A percentile compares a stretch with the other conserved stretches of the same genome.
Conservation (phyloP, 2,888 invertebrate species). For the Drosophila eohydei region DNA sequence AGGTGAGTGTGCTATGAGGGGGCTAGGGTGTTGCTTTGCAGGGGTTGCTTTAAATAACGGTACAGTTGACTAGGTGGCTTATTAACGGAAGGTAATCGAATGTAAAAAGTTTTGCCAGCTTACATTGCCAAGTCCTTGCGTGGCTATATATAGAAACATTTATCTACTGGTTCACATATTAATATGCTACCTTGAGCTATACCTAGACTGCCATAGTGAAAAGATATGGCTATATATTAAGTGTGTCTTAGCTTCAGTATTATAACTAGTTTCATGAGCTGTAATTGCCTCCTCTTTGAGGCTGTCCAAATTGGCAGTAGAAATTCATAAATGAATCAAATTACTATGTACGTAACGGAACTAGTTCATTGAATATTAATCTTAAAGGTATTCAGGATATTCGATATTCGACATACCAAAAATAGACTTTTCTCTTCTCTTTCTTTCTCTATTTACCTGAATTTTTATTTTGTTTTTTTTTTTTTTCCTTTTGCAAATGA, state of each 20-base stretch:
- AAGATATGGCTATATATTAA: too few relatives aligned
- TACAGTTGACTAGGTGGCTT: slow-evolving; percentile 8
- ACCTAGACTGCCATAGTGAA: too few relatives aligned
- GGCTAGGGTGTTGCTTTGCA: background rate
- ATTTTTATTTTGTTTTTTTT: background rate
- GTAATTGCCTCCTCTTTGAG: background rate
- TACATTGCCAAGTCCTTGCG: too few relatives aligned
- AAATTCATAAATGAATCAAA: background rate
- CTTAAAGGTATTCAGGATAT: background rate
- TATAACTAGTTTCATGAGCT: background rate
- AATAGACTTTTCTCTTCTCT: background rate
- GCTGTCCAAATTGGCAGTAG: background rate
- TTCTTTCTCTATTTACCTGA: background rate
- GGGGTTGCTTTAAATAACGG: slow-evolving; percentile 10
- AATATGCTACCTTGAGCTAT: too few relatives aligned
- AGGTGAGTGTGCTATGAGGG: background rate
- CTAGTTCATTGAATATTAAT: background rate
- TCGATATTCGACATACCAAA: slow-evolving; percentile 1
- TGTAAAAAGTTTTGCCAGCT: background rate
- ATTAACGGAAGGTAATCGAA: slow-evolving; percentile 19
- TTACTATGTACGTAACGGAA: background rate
- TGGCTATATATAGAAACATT: background rate
- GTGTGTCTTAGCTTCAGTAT: too few relatives aligned
- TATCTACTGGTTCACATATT: background rate
- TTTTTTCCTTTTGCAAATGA: slow-evolving; percentile 21